Percentiles rank a stretch among this genome's conserved stretches.
phyloP scores from a whole-genome alignment of 2,797 vertebrate genomes.

The Sebastes iracundus region DNA sequence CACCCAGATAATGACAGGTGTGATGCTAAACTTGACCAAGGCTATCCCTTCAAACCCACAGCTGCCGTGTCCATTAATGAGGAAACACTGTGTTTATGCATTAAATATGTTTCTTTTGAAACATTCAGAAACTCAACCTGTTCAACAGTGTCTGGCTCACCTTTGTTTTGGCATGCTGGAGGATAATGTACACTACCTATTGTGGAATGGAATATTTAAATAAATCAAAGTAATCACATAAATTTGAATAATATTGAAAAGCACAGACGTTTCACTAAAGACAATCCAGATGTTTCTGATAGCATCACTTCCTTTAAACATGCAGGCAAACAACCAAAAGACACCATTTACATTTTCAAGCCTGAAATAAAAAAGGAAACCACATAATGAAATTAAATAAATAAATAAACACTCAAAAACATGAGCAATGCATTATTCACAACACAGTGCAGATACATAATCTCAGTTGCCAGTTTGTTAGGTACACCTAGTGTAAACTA shows the following conservation, averaged over 20 bases:
- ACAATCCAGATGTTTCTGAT: background rate
- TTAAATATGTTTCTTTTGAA: background rate
- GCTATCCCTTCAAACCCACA: background rate
- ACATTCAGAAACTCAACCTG: background rate
- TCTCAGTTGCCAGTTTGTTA: constrained; percentile 3
- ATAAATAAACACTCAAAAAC: background rate
- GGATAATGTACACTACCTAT: constrained; percentile 34
- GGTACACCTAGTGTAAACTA: background rate
- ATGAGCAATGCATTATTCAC: background rate
- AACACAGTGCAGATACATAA: background rate
- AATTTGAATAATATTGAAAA: background rate
- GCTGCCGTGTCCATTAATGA: background rate
- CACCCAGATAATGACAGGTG: background rate
- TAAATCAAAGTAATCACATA: constrained; percentile 7
- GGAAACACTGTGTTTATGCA: constrained; percentile 14
- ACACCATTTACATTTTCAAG: background rate
- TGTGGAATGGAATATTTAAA: constrained; percentile 29
- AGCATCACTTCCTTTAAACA: background rate
- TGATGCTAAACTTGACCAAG: background rate
- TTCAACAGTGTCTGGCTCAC: constrained; percentile 32
- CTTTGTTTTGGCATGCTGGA: constrained; percentile 41
- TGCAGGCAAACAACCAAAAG: constrained; percentile 1
- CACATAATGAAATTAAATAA: background rate
- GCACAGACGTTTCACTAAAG: background rate
- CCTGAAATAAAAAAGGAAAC: background rate